Evolutionary conservation across 1,140 invertebrate genomes (phyloP), one percentile per base, ranked within the genome.

Genomic region (Yoshiicerus persimilis): DNA sequence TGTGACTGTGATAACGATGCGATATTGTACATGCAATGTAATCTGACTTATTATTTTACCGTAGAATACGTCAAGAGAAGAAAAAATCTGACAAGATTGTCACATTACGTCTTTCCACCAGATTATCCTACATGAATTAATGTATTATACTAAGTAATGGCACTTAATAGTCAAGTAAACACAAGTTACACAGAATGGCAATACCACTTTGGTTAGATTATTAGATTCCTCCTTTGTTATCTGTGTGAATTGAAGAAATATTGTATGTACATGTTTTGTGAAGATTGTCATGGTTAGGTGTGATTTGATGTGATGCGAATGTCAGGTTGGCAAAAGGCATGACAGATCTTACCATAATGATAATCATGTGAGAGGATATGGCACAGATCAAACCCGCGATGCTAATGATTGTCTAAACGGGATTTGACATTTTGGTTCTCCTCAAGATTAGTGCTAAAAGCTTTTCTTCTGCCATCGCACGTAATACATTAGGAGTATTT

Each of bases 371-470:
- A 56, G n/a, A 56, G 47, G 47, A 56, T 56, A 56, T n/a, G 47
- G 47, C 47, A 56, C 47, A 56, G 47, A 56, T 56, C 41, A 47
- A 20, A 47, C 1, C 41, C 41, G 20, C 13, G 75, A 80, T 32
- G 32, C 23, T 80, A 34, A 80, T 80, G 30, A 80, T 80, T 80
- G 75, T 80, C 75, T 30, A 84, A 84, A 84, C 83, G 83, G 83
- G 39, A 84, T 84, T 47, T 84, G 83, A 84, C 83, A 84, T 47
- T 84, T 27, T 5, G 83, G 4, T 23, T 84, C 27, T 25, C 38
- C 83, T n/a, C 75, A n/a, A 38, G n/a, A 80, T 80, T 36, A 80
- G 6, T 36, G 70, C 70, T n/a, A 80, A 80, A 36, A 80, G 75
- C 32, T 80, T 80, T 80, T 80, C 75, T 32, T 70, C 6, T 66